Conservation (phyloP, 2,113 vertebrate genomes). For the Atlantisia rogersi region DNA sequence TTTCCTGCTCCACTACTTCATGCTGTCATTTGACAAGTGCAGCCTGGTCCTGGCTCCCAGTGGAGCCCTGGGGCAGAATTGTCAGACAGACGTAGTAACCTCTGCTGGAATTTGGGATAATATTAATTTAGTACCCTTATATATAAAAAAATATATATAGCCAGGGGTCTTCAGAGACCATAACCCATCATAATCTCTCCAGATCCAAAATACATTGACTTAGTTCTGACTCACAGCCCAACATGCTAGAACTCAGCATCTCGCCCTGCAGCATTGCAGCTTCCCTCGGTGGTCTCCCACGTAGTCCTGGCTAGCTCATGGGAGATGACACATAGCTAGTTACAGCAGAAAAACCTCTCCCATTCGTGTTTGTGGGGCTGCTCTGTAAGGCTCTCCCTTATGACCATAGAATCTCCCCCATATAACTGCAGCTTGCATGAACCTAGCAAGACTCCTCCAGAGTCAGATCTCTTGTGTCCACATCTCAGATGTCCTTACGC, state of each 20-base stretch:
- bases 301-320: neutral
- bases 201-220: neutral
- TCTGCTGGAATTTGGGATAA: neutral
- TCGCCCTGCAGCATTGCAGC: neutral
- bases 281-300: slow-evolving; percentile 19
- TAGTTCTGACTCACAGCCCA: neutral
- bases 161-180: neutral
- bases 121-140: neutral
- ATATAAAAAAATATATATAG: neutral
- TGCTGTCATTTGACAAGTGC: neutral
- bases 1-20: neutral
- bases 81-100: neutral
- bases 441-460: rapidly evolving
- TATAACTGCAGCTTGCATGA: neutral
- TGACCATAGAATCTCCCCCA: rapidly evolving
- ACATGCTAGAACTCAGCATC: neutral
- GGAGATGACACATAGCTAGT: neutral
- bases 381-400: rapidly evolving
- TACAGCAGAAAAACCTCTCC: neutral
- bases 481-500: neutral
- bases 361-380: neutral
- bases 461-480: neutral
- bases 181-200: neutral
- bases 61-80: neutral
- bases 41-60: neutral